Evolutionary conservation across 2,113 vertebrate genomes (phyloP), one percentile per base, ranked within the genome.

Genomic region (Erythrocercus mccallii): DNA sequence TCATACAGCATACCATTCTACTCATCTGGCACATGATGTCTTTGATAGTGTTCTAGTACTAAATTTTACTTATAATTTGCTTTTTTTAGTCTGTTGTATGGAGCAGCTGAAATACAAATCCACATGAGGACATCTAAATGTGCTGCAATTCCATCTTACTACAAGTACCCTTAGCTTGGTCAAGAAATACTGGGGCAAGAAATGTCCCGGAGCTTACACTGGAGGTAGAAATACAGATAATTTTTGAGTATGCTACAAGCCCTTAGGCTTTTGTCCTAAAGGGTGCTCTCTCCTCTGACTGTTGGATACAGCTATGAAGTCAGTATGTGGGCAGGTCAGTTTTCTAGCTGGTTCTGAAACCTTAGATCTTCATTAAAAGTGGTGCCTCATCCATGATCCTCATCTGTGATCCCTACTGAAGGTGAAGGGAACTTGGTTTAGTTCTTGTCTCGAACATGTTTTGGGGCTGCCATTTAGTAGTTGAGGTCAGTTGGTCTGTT

Each of bases 51-150:
- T 85, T 92, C 44, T 53, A 95, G 62, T 88, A 62, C 84, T 95
- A 82, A 91, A 93, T 94, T 96, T 95, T 81, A 69, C 73, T 93
- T 91, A 58, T 88, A 73, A 28, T 35, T 90, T 73, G 21, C 12
- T 64, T 77, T 68, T 68, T 93, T 79, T 14, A 54, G 57, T 95
- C 76, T 88, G 24, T 77, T 84, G 5, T 44, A 8, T 88, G 45
- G 19, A 45, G 28, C 37, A 66, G 23, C n/a, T 83, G 66, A 61
- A 30, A 50, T 70, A 57, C 3, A 4, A 60, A 85, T 78, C 23
- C 7, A 18, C 48, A 11, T 31, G 57, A 81, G 40, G 35, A 65
- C 47, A 44, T 50, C 12, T 64, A 48, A 70, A 78, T 2, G 2
- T 93, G 33, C 30, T 84, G 12, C 31, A 74, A 27, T 60, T 42